Evolutionary conservation across 1,140 invertebrate species (phyloP), one percentile per base, ranked within the genome.

Genomic region (Halyomorpha halys): DNA sequence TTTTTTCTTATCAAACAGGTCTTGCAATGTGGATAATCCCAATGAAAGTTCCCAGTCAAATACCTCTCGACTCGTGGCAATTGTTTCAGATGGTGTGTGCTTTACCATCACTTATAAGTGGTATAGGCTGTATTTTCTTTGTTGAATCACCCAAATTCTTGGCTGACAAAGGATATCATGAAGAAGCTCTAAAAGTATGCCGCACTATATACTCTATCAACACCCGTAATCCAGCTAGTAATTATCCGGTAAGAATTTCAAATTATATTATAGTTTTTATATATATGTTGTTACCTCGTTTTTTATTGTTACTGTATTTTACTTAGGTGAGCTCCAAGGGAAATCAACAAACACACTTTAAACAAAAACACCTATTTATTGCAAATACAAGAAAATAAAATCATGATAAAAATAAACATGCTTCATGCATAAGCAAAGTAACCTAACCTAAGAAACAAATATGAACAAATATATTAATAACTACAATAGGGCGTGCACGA

Each of bases 71-170:
- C 2, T 53, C 90, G 44, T 95, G 92, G 92, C 81, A 90, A 71
- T 89, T 94, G 68, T 95, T 94, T 76, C 76, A 94, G 66, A 74
- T 92, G 67, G 81, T 92, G 49, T 94, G 89, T 78, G 86, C 90
- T 69, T 71, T 90, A 65, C 91, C 91, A 49, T 90, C 89, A 53
- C 87, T 94, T 69, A 74, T 91, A 45, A 89, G 92, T 44, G 89
- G 87, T 47, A 81, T 84, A 59, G 75, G 91, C 54, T 80, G 93
- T 27, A 79, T 90, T 71, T 81, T 91, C 66, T 81, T 94, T 70
- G 91, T 91, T 21, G 91, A 94, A 77, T 93, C 90, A 68, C 91
- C 92, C 1, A 94, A 93, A 74, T 94, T 90, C 74, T 77, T 93
- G 53, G 77, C 94, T 53, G 83, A 83, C 2, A 81, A 82, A 66